Base-by-base conservation (phyloP, 2,797 vertebrate genomes). In the Gambusia yucatana region DNA sequence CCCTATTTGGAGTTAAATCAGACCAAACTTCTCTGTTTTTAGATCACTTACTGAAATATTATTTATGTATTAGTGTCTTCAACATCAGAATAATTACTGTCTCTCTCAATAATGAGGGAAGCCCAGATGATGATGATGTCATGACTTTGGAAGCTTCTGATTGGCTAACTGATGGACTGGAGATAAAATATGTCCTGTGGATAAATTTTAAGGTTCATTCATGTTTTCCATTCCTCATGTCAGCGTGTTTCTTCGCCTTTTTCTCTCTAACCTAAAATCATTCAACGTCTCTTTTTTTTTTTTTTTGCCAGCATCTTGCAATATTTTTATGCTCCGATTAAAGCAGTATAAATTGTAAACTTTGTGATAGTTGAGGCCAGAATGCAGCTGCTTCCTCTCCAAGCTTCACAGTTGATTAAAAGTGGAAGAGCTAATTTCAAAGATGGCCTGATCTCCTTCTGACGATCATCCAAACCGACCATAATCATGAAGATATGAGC, bases 341-440 rank as follows among this genome's bases (percentile, higher is more conserved):
- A 14, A 13, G 67, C 33, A 16, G 22, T 28, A 28, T 39, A 44
- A 39, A 22, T 11, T 25, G 36, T 13, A 2, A 11, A 67, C 20
- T 25, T 39, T 22, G 9, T 67, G 63, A 41, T 43, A 2, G 63
- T 48, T 39, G 13, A 28, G 61, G 9, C 41, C 55, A 52, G 46
- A 48, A 76, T 63, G 67, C 70, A 70, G 57, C 55, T 75, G 55
- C 13, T 61, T 43, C 52, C 33, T 43, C 78, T 75, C 65, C 39
- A 46, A 36, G 39, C 39, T 77, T 55, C 71, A 50, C 55, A 30
- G 44, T 44, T 69, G 59, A 73, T 55, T 67, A 36, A 44, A 50
- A 79, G 11, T 17, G 70, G 47, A 67, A 11, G 11, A 79, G 17
- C 48, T n/a, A 2, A 25, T 72, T 78, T n/a, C 20, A 44, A 43